phyloP scores from a whole-genome alignment of 2,888 invertebrate genomes.

The Stenchaetothrips biformis region DNA sequence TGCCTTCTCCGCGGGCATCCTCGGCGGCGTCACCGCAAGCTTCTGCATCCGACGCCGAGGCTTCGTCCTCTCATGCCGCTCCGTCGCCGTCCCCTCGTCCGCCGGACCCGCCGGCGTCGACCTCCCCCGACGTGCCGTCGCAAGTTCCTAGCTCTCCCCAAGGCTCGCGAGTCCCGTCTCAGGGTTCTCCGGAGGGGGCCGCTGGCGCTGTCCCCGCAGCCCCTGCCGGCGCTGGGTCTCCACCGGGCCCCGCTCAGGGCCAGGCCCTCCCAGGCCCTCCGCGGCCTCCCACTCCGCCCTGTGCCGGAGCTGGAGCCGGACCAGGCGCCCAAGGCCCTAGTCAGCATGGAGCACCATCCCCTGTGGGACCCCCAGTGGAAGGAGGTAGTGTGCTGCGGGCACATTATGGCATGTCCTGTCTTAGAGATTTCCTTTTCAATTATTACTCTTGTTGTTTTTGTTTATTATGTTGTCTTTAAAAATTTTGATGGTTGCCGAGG shows the following conservation, averaged over 20 bases:
- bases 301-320: background rate
- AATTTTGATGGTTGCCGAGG: background rate
- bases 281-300: background rate
- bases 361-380: conserved; percentile 18
- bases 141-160: background rate
- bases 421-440: background rate
- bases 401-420: conserved; percentile 14
- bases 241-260: background rate
- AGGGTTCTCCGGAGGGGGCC: background rate
- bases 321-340: background rate
- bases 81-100: background rate
- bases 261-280: background rate
- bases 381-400: conserved; percentile 10
- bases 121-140: background rate
- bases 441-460: background rate
- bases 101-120: background rate
- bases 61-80: background rate
- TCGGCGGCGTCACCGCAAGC: background rate
- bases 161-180: background rate
- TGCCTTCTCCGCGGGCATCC: background rate
- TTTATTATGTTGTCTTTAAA: background rate
- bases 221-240: too few relatives aligned
- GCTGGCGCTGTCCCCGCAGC: background rate
- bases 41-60: background rate
- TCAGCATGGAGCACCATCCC: background rate